Conservation (phyloP, 2,113 vertebrate genomes). For the Eubucco bourcierii region DNA sequence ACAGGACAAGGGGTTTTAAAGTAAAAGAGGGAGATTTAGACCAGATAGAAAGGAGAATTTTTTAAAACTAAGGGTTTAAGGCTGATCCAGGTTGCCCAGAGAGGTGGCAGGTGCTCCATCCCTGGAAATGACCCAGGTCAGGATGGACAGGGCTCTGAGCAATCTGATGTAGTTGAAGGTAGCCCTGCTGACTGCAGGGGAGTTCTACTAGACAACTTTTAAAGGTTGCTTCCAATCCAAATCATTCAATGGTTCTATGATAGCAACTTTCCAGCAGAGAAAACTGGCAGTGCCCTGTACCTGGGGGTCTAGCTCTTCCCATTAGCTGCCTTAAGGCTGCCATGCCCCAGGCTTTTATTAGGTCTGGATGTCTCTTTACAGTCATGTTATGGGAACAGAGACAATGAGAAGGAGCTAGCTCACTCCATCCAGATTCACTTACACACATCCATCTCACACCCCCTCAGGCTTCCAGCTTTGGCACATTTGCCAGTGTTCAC, state of each 20-base stretch:
- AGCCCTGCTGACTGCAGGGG: background rate
- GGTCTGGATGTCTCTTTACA: background rate
- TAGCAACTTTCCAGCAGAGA: background rate
- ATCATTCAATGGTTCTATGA: background rate
- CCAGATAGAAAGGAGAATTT: too few species aligned
- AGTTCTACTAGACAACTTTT: background rate
- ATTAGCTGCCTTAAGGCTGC: background rate
- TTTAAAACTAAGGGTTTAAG: too few species aligned
- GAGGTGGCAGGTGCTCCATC: too few species aligned
- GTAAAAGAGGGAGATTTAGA: too few species aligned
- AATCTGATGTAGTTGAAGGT: too few species aligned
- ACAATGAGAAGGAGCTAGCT: background rate
- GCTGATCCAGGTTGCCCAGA: too few species aligned
- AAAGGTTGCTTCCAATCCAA: background rate
- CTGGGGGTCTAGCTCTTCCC: background rate
- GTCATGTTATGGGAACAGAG: background rate
- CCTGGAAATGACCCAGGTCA: too few species aligned
- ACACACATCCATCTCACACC: accelerated
- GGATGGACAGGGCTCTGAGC: too few species aligned
- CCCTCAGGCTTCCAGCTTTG: background rate
- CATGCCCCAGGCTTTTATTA: background rate
- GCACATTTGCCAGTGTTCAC: background rate
- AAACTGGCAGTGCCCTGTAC: background rate
- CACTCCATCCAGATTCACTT: background rate
- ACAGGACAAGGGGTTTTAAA: background rate